These are phyloP conservation scores for Nycticryphes semicollaris DNA, from an alignment of 2,113 vertebrate species.

Conservation along the genomic window DNA sequence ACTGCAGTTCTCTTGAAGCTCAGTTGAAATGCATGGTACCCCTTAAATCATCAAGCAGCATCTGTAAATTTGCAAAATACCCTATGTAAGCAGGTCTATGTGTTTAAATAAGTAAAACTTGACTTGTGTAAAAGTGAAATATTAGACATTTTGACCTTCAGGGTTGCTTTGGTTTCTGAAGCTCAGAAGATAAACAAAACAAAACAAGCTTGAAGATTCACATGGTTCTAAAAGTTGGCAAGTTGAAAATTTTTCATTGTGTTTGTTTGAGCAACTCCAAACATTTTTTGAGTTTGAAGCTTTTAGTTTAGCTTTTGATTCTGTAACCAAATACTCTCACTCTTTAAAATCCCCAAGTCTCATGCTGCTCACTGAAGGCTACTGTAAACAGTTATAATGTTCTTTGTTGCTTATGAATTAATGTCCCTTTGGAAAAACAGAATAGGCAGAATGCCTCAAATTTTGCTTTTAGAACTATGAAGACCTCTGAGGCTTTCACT, in stretches of 20 bases:
- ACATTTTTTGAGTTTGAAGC: not conserved
- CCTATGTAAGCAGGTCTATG: not conserved
- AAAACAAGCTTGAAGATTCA: not conserved
- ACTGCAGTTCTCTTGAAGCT: not conserved
- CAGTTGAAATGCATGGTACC: not conserved
- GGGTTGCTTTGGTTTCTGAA: not conserved
- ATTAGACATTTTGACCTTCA: not conserved
- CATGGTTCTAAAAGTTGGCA: not conserved
- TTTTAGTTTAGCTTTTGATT: constrained; percentile 29
- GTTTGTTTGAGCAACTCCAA: constrained; percentile 13
- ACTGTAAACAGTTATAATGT: constrained; percentile 40
- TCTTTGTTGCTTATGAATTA: constrained; percentile 29
- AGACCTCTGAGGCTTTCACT: not conserved
- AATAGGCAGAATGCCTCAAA: constrained; percentile 4
- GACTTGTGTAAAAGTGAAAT: not conserved
- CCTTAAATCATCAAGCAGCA: not conserved
- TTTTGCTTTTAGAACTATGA: constrained; percentile 18
- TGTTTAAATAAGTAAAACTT: not conserved
- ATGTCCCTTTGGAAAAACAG: not conserved
- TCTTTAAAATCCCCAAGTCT: constrained; percentile 9
- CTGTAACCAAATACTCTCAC: not conserved
- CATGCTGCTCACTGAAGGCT: not conserved
- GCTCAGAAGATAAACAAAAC: not conserved
- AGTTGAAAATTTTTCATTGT: not conserved
- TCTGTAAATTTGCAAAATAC: not conserved